Conservation (phyloP, 2,888 invertebrate species). For the Lysandra bellargus region DNA sequence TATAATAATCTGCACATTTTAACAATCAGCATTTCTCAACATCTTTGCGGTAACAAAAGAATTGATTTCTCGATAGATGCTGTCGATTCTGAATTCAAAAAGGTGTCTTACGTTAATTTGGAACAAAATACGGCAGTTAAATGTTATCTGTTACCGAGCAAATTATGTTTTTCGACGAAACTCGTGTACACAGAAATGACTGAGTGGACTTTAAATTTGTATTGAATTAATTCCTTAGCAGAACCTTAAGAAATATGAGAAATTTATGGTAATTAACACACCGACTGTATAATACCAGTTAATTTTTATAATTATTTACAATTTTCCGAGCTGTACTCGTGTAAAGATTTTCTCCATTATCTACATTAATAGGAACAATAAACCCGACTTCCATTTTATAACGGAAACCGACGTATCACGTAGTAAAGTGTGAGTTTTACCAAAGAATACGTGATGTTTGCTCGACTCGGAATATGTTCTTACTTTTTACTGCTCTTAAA, state of each 20-base stretch:
- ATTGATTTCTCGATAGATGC: too few species aligned
- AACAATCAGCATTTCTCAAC: too few species aligned
- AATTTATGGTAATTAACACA: constrained; percentile 12
- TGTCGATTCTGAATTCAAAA: not conserved
- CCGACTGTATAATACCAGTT: not conserved
- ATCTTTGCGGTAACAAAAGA: too few species aligned
- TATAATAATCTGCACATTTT: not conserved
- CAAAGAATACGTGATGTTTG: constrained; percentile 19
- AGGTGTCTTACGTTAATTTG: not conserved
- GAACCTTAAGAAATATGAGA: not conserved
- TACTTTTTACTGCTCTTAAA: constrained; percentile 18
- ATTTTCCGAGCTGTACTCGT: not conserved
- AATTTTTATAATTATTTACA: not conserved
- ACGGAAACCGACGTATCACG: constrained; percentile 12
- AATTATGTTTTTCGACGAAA: not conserved
- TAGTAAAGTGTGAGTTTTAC: constrained; percentile 14
- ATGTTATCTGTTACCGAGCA: not conserved
- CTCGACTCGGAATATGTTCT: constrained; percentile 13
- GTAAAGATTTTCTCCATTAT: constrained; percentile 28
- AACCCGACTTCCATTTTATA: constrained; percentile 16
- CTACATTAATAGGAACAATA: constrained; percentile 34
- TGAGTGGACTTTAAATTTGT: constrained; percentile 12
- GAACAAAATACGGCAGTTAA: not conserved
- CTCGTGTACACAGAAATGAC: constrained; percentile 8
- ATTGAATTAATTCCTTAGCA: not conserved